Evolutionary conservation across 2,888 invertebrate genomes (phyloP), one percentile per base, ranked within the genome.

Genomic region (Drosophila phalerata): DNA sequence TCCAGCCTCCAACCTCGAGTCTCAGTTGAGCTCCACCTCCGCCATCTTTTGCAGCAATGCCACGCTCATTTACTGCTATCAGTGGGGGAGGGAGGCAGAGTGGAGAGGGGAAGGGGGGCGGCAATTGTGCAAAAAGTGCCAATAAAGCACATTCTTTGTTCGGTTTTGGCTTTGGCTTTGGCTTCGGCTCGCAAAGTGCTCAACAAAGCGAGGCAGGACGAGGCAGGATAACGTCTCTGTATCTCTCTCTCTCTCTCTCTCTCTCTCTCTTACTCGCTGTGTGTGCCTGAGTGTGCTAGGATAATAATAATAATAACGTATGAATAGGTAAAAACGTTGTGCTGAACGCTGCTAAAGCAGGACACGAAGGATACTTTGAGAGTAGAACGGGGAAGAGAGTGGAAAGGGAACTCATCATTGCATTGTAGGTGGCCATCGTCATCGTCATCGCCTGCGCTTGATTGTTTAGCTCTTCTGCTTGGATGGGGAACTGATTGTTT

Each of bases 111-210:
- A 13, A 22, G 37, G 53, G 58, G 61, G 57, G 67, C 69, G 72
- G 74, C 82, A 87, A 91, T 85, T 90, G 89, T 85, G 87, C 80
- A 85, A 90, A 91, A 91, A 91, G 90, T 91, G 91, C 91, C 91
- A 91, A 91, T 91, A 91, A 91, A 91, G 91, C 91, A 91, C 78
- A 91, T 91, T 91, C 91, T 90, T 91, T 91, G 91, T 91, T 89
- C 85, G 65, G 74, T 69, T 69, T 65, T 49, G 30, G 60, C 64
- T 52, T 47, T 48, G 40, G 45, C 52, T 47, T 38, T 45, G 69
- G 76, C 73, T 63, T 58, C 62, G 79, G 79, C 77, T 88, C 75
- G 82, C 81, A 89, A 90, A 90, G 89, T 91, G 87, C 86, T 88
- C 86, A 85, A 89, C 90, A 89, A 84, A 87, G 85, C 88, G 71